Evolutionary conservation across 2,797 vertebrate species (phyloP).

Genomic region (Dipus sagitta): DNA sequence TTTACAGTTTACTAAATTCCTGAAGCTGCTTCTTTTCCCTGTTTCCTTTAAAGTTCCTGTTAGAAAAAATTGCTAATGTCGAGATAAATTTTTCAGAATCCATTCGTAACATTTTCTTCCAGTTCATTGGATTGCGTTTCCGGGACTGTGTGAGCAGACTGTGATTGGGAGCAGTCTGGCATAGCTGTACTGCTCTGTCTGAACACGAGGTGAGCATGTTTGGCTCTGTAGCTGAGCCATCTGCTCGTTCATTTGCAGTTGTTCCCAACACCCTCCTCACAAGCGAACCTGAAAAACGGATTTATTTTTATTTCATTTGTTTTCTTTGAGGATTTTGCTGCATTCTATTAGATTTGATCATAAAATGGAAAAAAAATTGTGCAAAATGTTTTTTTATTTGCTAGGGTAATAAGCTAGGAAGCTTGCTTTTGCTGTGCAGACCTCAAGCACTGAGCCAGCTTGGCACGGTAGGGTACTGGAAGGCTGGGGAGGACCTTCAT

Average conservation of each 20-base stretch:
- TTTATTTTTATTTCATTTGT: neutral
- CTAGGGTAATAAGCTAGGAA: neutral
- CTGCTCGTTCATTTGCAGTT: neutral
- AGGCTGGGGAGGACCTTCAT: fast-evolving
- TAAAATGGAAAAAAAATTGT: neutral
- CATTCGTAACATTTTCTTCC: neutral
- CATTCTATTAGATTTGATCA: neutral
- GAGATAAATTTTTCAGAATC: neutral
- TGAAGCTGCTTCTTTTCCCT: neutral
- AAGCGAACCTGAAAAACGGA: neutral
- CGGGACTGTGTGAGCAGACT: fast-evolving
- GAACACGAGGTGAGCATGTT: neutral
- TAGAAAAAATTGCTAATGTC: neutral
- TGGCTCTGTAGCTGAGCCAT: neutral
- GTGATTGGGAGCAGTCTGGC: fast-evolving
- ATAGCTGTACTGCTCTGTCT: fast-evolving
- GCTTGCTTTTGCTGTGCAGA: neutral
- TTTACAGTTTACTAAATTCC: fast-evolving
- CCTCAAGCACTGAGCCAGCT: too few relatives aligned
- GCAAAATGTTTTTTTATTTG: neutral
- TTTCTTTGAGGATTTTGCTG: neutral
- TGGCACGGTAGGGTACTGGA: neutral
- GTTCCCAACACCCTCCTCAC: neutral
- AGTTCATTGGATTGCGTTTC: neutral
- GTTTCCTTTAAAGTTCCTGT: neutral